A percentile compares a stretch with the other conserved stretches of the same genome.
Conservation (phyloP, 2,113 vertebrate genomes). For the Thinocorus orbignyianus region DNA sequence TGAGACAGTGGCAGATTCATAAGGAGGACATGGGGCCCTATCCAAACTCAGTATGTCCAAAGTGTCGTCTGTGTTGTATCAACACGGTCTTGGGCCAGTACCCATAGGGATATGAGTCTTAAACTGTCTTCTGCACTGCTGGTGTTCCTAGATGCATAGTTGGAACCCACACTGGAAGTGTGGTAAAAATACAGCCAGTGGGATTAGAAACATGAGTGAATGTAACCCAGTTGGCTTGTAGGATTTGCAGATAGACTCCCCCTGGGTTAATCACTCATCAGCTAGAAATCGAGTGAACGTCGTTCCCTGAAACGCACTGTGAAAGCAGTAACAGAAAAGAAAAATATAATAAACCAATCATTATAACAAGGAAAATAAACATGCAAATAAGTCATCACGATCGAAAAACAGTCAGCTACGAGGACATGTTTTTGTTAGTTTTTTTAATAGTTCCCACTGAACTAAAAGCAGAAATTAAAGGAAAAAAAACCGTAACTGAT, state of each 20-base stretch:
- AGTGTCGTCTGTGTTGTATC: too few species aligned
- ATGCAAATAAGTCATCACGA: not conserved
- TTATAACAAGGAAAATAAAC: slow-evolving; percentile 29
- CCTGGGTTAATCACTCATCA: not conserved
- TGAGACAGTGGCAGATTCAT: not conserved
- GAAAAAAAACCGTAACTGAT: not conserved
- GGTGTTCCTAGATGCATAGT: not conserved
- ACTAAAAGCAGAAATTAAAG: not conserved
- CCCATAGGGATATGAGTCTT: too few species aligned
- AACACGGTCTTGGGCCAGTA: not conserved
- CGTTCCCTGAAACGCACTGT: not conserved
- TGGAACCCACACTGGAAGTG: not conserved
- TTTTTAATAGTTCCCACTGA: not conserved
- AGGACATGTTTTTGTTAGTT: not conserved
- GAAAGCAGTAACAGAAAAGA: not conserved
- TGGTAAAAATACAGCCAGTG: not conserved
- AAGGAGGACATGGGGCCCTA: rapidly evolving
- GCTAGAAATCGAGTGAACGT: not conserved
- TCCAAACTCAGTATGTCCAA: not conserved
- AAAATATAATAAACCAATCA: not conserved
- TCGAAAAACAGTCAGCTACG: not conserved
- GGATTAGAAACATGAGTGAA: not conserved
- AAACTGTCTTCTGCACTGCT: not conserved
- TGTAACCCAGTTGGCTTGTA: not conserved
- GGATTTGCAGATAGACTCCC: not conserved